These are phyloP conservation scores for Coluber constrictor DNA, from an alignment of 2,797 vertebrate genomes.

Conservation along the genomic window DNA sequence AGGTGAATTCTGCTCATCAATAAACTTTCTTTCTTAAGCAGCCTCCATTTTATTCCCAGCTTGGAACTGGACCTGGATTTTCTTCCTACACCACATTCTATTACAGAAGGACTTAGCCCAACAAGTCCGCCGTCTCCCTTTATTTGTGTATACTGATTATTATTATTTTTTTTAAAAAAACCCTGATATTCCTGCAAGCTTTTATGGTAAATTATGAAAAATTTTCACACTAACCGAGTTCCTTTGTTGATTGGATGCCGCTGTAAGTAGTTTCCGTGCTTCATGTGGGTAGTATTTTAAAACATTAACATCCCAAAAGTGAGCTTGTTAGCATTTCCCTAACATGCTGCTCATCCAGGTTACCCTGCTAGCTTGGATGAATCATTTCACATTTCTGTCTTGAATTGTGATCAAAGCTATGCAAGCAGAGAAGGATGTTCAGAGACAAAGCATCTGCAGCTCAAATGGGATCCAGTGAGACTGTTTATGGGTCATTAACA, in stretches of 20 bases:
- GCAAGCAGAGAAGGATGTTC: background rate
- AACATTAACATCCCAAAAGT: background rate
- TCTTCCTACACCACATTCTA: too few species aligned
- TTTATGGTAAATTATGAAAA: background rate
- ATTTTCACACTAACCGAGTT: background rate
- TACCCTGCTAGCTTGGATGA: background rate
- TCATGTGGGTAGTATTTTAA: background rate
- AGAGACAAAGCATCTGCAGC: background rate
- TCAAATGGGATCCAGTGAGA: background rate
- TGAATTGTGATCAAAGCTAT: background rate
- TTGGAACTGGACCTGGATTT: too few species aligned
- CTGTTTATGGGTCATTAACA: background rate
- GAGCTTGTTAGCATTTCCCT: background rate
- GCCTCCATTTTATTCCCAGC: too few species aligned
- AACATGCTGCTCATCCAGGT: slow-evolving; percentile 1
- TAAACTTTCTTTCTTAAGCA: too few species aligned
- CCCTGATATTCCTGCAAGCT: background rate
- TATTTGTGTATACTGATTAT: background rate
- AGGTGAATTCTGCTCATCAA: too few species aligned
- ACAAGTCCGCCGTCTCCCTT: too few species aligned
- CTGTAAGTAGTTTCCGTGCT: background rate
- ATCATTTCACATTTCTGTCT: background rate
- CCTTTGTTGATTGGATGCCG: background rate
- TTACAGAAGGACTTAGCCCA: background rate
- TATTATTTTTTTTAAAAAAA: background rate